These are phyloP conservation scores for Archilochus colubris DNA, from an alignment of 2,113 vertebrate species.

Conservation along the genomic window DNA sequence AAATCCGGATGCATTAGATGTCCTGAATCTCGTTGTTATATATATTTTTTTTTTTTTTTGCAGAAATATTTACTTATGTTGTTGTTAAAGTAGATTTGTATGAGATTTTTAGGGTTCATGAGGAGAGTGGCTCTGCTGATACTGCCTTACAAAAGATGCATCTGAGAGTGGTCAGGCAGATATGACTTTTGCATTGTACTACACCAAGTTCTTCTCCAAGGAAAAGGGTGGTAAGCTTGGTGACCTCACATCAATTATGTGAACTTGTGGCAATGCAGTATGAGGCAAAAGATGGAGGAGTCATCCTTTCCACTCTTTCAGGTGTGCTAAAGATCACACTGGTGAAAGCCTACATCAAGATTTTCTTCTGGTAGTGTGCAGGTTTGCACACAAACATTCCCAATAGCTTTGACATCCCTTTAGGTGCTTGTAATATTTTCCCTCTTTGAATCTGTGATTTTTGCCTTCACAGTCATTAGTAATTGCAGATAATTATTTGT, in stretches of 20 bases:
- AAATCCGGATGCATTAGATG: neutral
- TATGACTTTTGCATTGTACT: neutral
- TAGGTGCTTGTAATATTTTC: neutral
- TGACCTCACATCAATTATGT: neutral
- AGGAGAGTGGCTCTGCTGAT: neutral
- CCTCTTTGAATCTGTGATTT: neutral
- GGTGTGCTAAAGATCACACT: neutral
- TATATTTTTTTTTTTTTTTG: neutral
- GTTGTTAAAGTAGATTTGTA: rapidly evolving
- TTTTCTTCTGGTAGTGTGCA: neutral
- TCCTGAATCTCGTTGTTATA: neutral
- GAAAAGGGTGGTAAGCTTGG: neutral
- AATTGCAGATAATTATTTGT: neutral
- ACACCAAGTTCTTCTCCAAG: neutral
- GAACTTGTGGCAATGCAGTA: neutral
- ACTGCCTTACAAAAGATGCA: rapidly evolving
- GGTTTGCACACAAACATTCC: neutral
- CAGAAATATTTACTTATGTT: neutral
- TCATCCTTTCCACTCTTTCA: neutral
- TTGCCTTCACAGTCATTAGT: neutral
- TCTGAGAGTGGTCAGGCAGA: neutral
- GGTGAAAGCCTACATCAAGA: neutral
- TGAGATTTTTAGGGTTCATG: neutral
- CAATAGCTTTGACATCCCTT: neutral
- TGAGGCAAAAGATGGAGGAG: neutral